phyloP scores from a whole-genome alignment of 1,140 invertebrate species.

The Caligus rogercresseyi region DNA sequence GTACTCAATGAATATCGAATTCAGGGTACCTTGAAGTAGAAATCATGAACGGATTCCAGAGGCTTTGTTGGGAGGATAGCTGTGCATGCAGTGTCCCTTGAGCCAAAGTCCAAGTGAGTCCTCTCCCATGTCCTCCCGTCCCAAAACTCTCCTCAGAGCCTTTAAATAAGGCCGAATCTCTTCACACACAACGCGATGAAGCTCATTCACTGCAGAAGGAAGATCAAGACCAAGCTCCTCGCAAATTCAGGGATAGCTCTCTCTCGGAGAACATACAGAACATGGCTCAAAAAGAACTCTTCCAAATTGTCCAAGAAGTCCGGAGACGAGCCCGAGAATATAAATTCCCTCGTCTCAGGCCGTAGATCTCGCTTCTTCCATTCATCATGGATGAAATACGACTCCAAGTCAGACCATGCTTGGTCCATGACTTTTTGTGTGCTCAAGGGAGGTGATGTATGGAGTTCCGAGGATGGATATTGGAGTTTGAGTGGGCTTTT shows the following conservation, averaged over 20 bases:
- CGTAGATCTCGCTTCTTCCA: background rate
- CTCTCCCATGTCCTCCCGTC: too few species aligned
- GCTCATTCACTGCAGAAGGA: background rate
- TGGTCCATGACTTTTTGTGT: too few species aligned
- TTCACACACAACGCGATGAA: background rate
- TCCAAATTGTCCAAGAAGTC: background rate
- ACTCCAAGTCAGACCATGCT: background rate
- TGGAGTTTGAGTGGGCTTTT: too few species aligned
- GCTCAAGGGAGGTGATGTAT: too few species aligned
- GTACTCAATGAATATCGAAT: too few species aligned
- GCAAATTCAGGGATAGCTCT: background rate
- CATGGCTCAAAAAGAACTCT: background rate
- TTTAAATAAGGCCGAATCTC: background rate
- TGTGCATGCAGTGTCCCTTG: background rate
- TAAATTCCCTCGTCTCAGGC: background rate
- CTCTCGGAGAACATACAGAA: background rate
- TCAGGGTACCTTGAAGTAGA: background rate
- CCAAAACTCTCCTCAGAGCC: background rate
- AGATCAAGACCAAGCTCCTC: background rate
- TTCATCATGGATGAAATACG: background rate
- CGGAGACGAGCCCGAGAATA: background rate
- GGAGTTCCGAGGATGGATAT: too few species aligned
- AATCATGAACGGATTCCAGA: background rate
- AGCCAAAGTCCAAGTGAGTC: background rate
- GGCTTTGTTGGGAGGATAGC: background rate